A percentile compares a stretch with the other conserved stretches of the same genome.
Conservation (phyloP, 2,888 invertebrate species). For the Tortricodes alternella region DNA sequence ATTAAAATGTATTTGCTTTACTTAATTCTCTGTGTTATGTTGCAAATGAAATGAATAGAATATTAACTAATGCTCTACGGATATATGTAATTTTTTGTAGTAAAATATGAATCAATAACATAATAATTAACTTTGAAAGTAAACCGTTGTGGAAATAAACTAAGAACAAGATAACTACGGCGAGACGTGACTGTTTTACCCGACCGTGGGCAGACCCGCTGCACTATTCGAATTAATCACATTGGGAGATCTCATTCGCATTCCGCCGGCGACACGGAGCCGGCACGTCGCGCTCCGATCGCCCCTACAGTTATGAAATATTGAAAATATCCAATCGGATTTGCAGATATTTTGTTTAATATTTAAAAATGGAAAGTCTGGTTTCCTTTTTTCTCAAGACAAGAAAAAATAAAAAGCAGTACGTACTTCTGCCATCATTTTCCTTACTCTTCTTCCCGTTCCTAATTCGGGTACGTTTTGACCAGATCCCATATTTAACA, state of each 20-base stretch:
- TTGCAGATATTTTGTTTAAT: slow-evolving; percentile 1
- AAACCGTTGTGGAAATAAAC: slow-evolving; percentile 19
- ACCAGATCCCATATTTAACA: too few relatives aligned
- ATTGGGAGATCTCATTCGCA: slow-evolving; percentile 46
- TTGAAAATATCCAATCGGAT: slow-evolving; percentile 28
- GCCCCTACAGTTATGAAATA: slow-evolving; percentile 29
- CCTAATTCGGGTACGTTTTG: too few relatives aligned
- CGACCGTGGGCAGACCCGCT: slow-evolving; percentile 37
- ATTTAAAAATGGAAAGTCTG: not conserved
- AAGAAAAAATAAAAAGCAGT: too few relatives aligned
- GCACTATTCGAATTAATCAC: slow-evolving; percentile 54
- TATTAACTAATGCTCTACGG: too few relatives aligned
- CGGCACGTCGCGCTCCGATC: slow-evolving; percentile 22
- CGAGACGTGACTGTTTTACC: slow-evolving; percentile 53
- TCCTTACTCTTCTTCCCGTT: too few relatives aligned
- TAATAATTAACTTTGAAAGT: slow-evolving; percentile 10
- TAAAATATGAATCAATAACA: slow-evolving; percentile 2
- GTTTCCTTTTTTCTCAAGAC: too few relatives aligned
- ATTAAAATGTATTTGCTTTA: too few relatives aligned
- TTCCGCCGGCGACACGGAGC: slow-evolving; percentile 36
- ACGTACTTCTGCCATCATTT: too few relatives aligned
- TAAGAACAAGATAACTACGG: slow-evolving; percentile 30
- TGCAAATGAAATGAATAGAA: too few relatives aligned
- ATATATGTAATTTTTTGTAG: too few relatives aligned
- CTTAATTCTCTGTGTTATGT: too few relatives aligned